Evolutionary conservation across 2,797 vertebrate genomes (phyloP), one percentile per base, ranked within the genome.

Genomic region (Xiphorhynchus erythropygius): DNA sequence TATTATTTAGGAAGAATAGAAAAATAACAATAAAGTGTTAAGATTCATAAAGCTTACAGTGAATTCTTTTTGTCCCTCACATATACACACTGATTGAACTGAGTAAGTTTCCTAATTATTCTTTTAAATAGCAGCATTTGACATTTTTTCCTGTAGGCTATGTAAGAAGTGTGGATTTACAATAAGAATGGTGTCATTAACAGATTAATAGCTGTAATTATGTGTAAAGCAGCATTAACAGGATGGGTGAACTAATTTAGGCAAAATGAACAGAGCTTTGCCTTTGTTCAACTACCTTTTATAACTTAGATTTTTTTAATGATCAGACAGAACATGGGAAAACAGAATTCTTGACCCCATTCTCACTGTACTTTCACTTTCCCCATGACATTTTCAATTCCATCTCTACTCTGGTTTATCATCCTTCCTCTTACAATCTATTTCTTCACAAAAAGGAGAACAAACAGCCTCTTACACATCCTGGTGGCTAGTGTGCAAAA

Each of bases 121-220:
- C 46, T 78, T 95, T 91, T 85, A 87, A 96, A 85, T 81, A 81
- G 71, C 15, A 75, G 11, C 27, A 55, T 56, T 89, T 84, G 76
- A 76, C 30, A 67, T 77, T 91, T 94, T 93, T 86, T 68, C 89
- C 73, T 68, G 44, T 74, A 75, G 79, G n/a, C 49, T 68, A 39
- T 60, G 65, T 92, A 76, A 57, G 18, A 83, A 91, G 25, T 16
- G 13, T 59, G 42, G 18, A 19, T 87, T 92, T 92, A 67, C 46
- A 94, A 57, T 89, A 70, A 56, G 21, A 89, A 74, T 42, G 10
- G 37, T 71, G 64, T 68, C 11, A 14, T 78, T 87, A 93, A 56
- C 64, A 57, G 71, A 92, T 83, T 89, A 92, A 83, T 68, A 93
- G 37, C 30, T 81, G 24, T 27, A 83, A 50, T 89, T 92, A 81